Evolutionary conservation across 2,888 invertebrate genomes (phyloP).

Genomic region (Drosophila antonietae): DNA sequence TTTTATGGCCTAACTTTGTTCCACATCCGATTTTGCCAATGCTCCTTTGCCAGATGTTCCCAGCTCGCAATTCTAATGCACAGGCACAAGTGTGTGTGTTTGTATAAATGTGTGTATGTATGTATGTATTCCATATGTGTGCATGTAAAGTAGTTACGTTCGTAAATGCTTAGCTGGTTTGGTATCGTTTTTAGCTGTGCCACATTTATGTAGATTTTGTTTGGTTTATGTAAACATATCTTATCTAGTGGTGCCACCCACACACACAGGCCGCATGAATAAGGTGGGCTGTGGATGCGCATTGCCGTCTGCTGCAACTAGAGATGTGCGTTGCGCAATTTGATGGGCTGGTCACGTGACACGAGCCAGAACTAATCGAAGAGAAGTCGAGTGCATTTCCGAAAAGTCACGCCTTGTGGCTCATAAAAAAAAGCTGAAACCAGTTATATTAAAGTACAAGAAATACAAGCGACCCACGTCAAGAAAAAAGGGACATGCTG

Average conservation of each 20-base stretch:
- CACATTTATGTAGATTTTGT: slow-evolving; percentile 52
- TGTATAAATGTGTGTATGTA: background rate
- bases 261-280: slow-evolving; percentile 36
- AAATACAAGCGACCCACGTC: slow-evolving; percentile 69
- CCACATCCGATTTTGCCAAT: background rate
- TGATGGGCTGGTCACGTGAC: slow-evolving; percentile 12
- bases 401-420: slow-evolving; percentile 24
- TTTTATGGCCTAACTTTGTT: background rate
- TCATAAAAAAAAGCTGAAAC: slow-evolving; percentile 27
- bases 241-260: slow-evolving; percentile 63
- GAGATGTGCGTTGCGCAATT: slow-evolving; percentile 26
- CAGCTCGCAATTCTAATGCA: background rate
- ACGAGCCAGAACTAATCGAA: slow-evolving; percentile 13
- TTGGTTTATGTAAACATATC: slow-evolving; percentile 46
- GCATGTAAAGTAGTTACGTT: background rate
- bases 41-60: slow-evolving; percentile 10
- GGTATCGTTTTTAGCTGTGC: slow-evolving; percentile 38
- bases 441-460: slow-evolving; percentile 50
- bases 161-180: slow-evolving; percentile 10
- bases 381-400: slow-evolving; percentile 1
- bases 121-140: background rate
- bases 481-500: slow-evolving; percentile 61
- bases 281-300: slow-evolving; percentile 13
- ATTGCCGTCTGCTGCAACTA: slow-evolving; percentile 17
- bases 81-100: background rate